Base-by-base conservation (phyloP, 23 tunicate genomes). In the Halocynthia roretzi region DNA sequence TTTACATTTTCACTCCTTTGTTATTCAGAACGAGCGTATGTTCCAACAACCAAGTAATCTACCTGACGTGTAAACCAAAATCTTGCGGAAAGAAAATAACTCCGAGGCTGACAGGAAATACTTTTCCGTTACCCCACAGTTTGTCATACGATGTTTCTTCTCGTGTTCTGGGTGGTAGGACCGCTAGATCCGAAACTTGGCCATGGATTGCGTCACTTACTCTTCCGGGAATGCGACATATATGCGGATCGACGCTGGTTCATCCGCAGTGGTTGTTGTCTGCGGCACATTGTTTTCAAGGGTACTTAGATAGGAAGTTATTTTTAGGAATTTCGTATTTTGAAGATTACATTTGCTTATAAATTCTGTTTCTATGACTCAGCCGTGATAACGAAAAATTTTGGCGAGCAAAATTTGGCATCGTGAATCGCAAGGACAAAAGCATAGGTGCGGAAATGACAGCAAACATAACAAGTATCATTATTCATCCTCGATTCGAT, bases 231-330 rank as follows among this genome's bases (percentile, higher is more conserved):
- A 77, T 83, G 78, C 71, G 72, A 53, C 96, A 89, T 75, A 85
- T 89, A 12, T 89, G 96, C 56, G 96, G 96, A 7, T 88, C 96
- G 50, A 83, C 96, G 56, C 74, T 89, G 15, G 75, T 89, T 60
- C 67, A 67, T 61, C 69, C 68, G 6, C 77, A 70, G 60, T 89
- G 96, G 96, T 51, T 89, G 57, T 31, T 89, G n/a, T 89, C 96
- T 6, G 96, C 96, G 2, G 96, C 96, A 8, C 96, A 89, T 84
- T 89, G 96, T 70, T 83, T 89, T 48, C 88, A 89, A 15, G 96
- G 83, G 96, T 89, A 80, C 76, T 82, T 74, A 12, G 2, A n/a
- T 11, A 11, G 31, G 5, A 0, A 21, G 2, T 68, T 68, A 68
- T 17, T 68, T 17, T 20, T 17, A 2, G 44, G 64, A 60, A 60